These are phyloP conservation scores for Lycaena phlaeas DNA, from an alignment of 2,888 invertebrate genomes.

Conservation along the genomic window DNA sequence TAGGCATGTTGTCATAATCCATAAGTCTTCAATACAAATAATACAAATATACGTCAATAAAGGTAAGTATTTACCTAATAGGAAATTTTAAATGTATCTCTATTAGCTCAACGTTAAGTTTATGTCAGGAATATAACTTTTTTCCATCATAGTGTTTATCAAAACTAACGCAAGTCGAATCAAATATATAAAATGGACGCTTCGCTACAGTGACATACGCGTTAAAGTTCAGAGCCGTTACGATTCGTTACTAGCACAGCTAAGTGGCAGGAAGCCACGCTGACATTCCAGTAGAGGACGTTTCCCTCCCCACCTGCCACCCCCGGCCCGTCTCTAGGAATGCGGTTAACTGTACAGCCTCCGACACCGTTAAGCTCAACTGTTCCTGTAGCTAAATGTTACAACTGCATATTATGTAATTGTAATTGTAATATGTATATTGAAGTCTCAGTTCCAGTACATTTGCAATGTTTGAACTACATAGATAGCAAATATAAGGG, in stretches of 20 bases:
- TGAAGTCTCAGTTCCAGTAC: not conserved
- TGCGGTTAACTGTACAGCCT: conserved; percentile 63
- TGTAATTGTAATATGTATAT: no score
- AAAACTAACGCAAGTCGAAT: no score
- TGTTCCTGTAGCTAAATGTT: conserved; percentile 43
- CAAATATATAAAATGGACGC: not conserved
- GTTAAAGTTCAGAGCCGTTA: not conserved
- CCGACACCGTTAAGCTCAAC: conserved; percentile 55
- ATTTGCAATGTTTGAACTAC: no score
- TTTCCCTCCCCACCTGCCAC: conserved; percentile 32
- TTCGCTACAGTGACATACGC: not conserved
- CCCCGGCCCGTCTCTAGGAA: conserved; percentile 47
- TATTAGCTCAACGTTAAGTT: no score
- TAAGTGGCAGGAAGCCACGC: conserved; percentile 19
- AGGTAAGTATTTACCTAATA: no score
- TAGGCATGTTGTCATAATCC: no score
- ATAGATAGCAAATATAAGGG: no score
- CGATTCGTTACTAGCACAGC: conserved; percentile 3
- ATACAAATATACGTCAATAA: no score
- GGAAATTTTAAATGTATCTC: no score
- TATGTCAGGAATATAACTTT: no score
- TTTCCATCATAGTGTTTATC: no score
- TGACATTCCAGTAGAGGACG: conserved; percentile 33
- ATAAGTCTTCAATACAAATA: no score
- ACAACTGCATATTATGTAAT: conserved; percentile 34